A percentile compares a stretch with the other conserved stretches of the same genome.
These are phyloP conservation scores for Probosciger aterrimus DNA, from an alignment of 2,113 vertebrate genomes.

Conservation along the genomic window DNA sequence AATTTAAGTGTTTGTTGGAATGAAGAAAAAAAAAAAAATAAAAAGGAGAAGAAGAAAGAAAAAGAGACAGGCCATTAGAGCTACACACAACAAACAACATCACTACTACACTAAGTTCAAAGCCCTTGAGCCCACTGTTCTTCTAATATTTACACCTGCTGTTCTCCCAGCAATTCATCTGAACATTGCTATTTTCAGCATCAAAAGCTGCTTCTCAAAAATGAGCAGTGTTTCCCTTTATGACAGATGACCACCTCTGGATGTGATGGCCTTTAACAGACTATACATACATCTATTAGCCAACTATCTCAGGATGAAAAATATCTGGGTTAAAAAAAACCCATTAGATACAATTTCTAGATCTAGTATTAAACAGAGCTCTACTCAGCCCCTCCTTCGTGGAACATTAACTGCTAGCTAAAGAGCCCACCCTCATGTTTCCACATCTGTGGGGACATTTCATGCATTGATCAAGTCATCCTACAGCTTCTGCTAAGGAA, in stretches of 20 bases:
- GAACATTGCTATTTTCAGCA: background rate
- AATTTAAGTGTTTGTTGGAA: background rate
- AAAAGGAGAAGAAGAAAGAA: background rate
- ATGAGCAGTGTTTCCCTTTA: background rate
- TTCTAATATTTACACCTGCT: background rate
- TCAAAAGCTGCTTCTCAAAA: background rate
- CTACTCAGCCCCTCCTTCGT: background rate
- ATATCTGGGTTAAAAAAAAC: background rate
- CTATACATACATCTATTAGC: background rate
- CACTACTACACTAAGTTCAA: background rate
- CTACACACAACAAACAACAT: background rate
- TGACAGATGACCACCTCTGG: background rate
- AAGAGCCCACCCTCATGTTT: background rate
- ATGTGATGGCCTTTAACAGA: background rate
- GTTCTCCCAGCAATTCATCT: background rate
- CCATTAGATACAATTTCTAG: background rate
- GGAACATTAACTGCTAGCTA: background rate
- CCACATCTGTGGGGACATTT: background rate
- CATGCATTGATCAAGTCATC: background rate
- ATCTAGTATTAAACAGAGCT: background rate
- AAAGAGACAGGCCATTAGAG: background rate
- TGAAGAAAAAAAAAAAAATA: background rate
- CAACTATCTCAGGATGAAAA: background rate
- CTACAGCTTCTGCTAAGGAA: background rate
- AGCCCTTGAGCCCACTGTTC: background rate